Evolutionary conservation across 2,888 invertebrate genomes (phyloP), one percentile per base, ranked within the genome.

Genomic region (Caenorhabditis sinica): DNA sequence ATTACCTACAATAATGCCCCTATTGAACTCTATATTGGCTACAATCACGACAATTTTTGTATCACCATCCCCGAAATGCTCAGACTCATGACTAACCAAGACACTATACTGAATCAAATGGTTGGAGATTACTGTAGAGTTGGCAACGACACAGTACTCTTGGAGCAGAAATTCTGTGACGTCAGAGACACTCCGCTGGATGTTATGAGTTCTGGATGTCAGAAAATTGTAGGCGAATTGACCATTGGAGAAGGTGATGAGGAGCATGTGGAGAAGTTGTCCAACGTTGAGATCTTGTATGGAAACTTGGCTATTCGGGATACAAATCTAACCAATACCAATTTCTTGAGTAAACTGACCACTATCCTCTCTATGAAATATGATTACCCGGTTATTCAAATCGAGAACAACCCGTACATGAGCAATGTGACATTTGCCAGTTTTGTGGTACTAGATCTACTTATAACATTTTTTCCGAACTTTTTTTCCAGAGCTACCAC

Each of bases 31-130:
- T 30, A 15, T n/a, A n/a, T n/a, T n/a, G n/a, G n/a, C 43, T 23
- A 15, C 0, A 71, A 56, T 23, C 33, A 33, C 30, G 17, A 4
- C 8, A 17, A 71, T 11, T 58, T 71, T 11, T 71, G 71, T 33
- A 43, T 71, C 2, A 56, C 56, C 3, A 17, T 71, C 28, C 13
- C 56, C 4, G 65, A 65, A 36, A 60, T 60, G 60, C 33, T 36
- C 25, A 45, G 49, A 5, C 30, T 60, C 8, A 60, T 36, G 33
- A 20, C n/a, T 9, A n/a, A 33, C 17, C 15, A 28, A 9, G 17
- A 33, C 9, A 36, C 20, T 9, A n/a, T 17, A n/a, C 36, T 60
- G 8, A 0, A n/a, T 1, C 2, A 20, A 11, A 60, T 30, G n/a
- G n/a, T 17, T 33, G 60, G 60, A 36, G 30, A 20, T 5, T 60